Base-by-base conservation (phyloP, 2,888 invertebrate species). In the Athetis lepigone region DNA sequence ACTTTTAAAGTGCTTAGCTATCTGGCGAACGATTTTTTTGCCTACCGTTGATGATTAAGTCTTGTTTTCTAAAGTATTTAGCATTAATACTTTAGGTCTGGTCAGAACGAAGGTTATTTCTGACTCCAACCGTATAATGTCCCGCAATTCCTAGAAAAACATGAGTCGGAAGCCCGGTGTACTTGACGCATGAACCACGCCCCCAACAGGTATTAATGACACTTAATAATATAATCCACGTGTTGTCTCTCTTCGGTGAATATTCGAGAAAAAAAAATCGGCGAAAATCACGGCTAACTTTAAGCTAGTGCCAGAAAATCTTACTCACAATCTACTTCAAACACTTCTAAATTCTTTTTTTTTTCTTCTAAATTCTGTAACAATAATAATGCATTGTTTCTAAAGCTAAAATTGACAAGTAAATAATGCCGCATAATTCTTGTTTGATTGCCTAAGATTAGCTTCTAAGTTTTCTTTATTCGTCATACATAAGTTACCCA, bases 391-490 rank as follows among this genome's bases (percentile, higher is more conserved):
- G n/a, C n/a, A n/a, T n/a, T n/a, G n/a, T n/a, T n/a, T n/a, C n/a
- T n/a, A n/a, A n/a, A n/a, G n/a, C n/a, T n/a, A n/a, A 3, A 39
- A 33, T 52, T 46, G 54, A 19, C 11, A 29, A n/a, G 21, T 13
- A 23, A 64, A 29, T 64, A 52, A 33, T 51, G 18, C 43, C 37
- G 43, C 43, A 11, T 23, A 52, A 37, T 21, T 36, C n/a, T n/a
- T n/a, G n/a, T n/a, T 42, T 62, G 36, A 37, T n/a, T 33, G 13
- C 33, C 13, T 33, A 36, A 33, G 47, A 36, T 36, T 21, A 37
- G 11, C 7, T 27, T 23, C 27, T 9, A 4, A 39, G 23, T 23
- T 37, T 45, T 54, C 29, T 39, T 64, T 45, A 37, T 64, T 64
- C 16, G 29, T 51, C n/a, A 45, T 42, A 16, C 7, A 23, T 29